phyloP scores from a whole-genome alignment of 2,113 vertebrate genomes.

The Hyperopisus bebe region DNA sequence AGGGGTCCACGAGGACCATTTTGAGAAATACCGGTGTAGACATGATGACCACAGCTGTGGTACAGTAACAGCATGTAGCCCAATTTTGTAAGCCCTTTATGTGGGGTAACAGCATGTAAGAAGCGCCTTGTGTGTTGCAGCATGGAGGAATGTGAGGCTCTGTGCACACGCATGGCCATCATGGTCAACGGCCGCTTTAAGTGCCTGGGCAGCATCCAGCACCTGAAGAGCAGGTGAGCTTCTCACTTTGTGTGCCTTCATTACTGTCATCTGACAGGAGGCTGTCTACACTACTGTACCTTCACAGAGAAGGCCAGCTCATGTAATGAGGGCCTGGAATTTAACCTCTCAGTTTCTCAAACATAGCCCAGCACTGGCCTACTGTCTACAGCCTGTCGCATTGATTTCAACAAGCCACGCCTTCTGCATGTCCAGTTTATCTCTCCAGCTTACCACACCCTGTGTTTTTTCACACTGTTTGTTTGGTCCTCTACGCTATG shows the following conservation, averaged over 20 bases:
- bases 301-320: neutral
- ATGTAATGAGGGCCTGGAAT: neutral
- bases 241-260: neutral
- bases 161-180: slow-evolving; percentile 87
- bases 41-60: neutral
- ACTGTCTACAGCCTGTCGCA: neutral
- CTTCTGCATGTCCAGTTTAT: neutral
- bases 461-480: neutral
- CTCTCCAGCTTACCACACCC: neutral
- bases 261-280: neutral
- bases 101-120: neutral
- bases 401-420: neutral
- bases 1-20: neutral
- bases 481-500: neutral
- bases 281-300: neutral
- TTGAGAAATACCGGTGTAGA: neutral
- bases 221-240: slow-evolving; percentile 63
- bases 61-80: neutral
- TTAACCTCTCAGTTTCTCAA: neutral
- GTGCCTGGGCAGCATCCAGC: slow-evolving; percentile 90
- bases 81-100: neutral
- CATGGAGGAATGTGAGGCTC: slow-evolving; percentile 63
- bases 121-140: slow-evolving; percentile 26
- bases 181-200: slow-evolving; percentile 89
- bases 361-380: neutral